These are phyloP conservation scores for Semotilus atromaculatus DNA, from an alignment of 2,797 vertebrate species.

Conservation along the genomic window DNA sequence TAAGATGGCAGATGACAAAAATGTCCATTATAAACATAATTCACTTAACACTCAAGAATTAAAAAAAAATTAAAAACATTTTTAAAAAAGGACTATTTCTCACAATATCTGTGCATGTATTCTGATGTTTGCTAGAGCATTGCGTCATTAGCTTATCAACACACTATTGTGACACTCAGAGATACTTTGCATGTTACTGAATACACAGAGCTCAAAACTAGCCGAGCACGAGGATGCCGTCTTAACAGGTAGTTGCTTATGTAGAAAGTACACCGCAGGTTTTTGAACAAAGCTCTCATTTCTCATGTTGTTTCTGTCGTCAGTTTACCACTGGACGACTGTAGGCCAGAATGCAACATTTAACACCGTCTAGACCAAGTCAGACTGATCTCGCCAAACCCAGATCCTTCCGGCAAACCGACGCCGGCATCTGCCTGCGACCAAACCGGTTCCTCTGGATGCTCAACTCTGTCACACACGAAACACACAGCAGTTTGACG, in stretches of 20 bases:
- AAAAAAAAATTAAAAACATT: too few species aligned
- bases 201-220: not conserved
- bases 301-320: not conserved
- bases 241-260: not conserved
- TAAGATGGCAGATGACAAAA: not conserved
- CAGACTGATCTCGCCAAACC: not conserved
- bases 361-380: not conserved
- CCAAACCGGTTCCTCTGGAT: constrained; percentile 55
- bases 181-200: not conserved
- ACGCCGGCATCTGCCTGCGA: constrained; percentile 12
- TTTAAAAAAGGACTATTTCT: too few species aligned
- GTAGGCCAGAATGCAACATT: not conserved
- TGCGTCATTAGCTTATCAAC: not conserved
- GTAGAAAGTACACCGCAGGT: not conserved
- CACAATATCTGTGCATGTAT: not conserved
- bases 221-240: not conserved
- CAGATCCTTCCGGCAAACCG: not conserved
- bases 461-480: not conserved
- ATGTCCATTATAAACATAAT: not conserved
- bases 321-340: not conserved
- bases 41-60: not conserved
- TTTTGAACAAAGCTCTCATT: constrained; percentile 22
- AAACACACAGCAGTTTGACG: not conserved
- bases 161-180: not conserved
- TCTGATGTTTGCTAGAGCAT: not conserved